Percentiles rank a stretch among this genome's conserved stretches.
phyloP scores from a whole-genome alignment of 2,113 vertebrate genomes.

The Rhodinocichla rosea region DNA sequence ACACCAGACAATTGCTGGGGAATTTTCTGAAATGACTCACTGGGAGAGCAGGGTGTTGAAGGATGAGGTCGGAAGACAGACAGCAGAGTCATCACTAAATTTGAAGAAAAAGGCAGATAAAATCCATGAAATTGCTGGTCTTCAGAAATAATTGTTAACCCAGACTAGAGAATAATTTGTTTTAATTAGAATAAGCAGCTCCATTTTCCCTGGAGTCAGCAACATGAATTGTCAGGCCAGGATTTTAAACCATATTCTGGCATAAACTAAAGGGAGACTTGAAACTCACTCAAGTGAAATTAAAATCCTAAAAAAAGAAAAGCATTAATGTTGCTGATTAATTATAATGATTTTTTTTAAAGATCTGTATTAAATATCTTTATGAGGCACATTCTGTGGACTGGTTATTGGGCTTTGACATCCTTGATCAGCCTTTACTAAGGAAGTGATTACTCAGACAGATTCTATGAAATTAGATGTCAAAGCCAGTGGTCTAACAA shows the following conservation, averaged over 20 bases:
- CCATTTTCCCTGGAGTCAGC: constrained; percentile 9
- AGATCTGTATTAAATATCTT: neutral
- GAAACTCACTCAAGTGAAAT: neutral
- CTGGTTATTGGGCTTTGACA: neutral
- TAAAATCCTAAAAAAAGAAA: neutral
- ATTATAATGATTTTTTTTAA: neutral
- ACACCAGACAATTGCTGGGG: neutral
- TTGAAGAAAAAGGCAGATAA: neutral
- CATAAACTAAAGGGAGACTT: neutral
- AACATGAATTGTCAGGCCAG: neutral
- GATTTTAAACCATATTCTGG: neutral
- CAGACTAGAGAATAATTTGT: neutral
- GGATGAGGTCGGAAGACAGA: neutral
- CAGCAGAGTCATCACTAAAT: constrained; percentile 14
- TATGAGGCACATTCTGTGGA: neutral
- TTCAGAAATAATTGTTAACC: neutral
- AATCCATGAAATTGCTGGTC: neutral
- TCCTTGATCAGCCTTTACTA: neutral
- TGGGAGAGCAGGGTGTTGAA: neutral
- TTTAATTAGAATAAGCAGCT: neutral
- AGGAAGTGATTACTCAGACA: neutral
- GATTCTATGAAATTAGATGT: neutral
- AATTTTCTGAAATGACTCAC: constrained; percentile 21
- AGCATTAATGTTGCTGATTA: neutral
- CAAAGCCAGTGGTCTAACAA: neutral